These are phyloP conservation scores for Leucophenga maculata DNA, from an alignment of 2,888 invertebrate species.

Conservation along the genomic window DNA sequence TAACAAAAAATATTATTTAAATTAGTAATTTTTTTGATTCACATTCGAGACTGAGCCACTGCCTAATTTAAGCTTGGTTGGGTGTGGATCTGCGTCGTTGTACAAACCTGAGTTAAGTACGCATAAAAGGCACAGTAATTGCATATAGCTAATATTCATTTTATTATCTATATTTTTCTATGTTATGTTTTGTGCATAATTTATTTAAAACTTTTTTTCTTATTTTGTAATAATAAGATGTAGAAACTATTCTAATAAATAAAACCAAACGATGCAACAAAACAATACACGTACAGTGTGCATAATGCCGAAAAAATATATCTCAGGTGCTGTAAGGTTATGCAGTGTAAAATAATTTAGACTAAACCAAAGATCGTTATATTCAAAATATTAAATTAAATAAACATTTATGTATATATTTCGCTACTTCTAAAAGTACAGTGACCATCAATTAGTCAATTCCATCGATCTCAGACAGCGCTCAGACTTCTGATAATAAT, in stretches of 20 bases:
- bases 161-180: slow-evolving; percentile 16
- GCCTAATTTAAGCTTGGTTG: slow-evolving; percentile 33
- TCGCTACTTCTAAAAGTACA: neutral
- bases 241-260: slow-evolving; percentile 44
- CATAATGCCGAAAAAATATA: no score
- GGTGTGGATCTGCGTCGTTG: slow-evolving; percentile 49
- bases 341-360: neutral
- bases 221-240: slow-evolving; percentile 40
- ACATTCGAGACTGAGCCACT: slow-evolving; percentile 36
- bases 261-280: slow-evolving; percentile 12
- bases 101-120: slow-evolving; percentile 44
- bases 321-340: neutral
- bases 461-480: slow-evolving; percentile 35
- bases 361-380: neutral
- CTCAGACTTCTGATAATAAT: slow-evolving; percentile 47
- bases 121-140: slow-evolving; percentile 43
- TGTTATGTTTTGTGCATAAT: slow-evolving; percentile 39
- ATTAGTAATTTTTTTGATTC: slow-evolving; percentile 43
- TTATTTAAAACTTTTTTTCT: slow-evolving; percentile 24
- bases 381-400: neutral
- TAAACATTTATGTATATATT: no score
- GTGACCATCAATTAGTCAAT: slow-evolving; percentile 7
- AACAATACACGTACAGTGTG: slow-evolving; percentile 7
- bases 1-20: slow-evolving; percentile 25
- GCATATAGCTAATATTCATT: slow-evolving; percentile 39